Evolutionary conservation across 2,113 vertebrate genomes (phyloP).

Genomic region (Thryonomys swinderianus): DNA sequence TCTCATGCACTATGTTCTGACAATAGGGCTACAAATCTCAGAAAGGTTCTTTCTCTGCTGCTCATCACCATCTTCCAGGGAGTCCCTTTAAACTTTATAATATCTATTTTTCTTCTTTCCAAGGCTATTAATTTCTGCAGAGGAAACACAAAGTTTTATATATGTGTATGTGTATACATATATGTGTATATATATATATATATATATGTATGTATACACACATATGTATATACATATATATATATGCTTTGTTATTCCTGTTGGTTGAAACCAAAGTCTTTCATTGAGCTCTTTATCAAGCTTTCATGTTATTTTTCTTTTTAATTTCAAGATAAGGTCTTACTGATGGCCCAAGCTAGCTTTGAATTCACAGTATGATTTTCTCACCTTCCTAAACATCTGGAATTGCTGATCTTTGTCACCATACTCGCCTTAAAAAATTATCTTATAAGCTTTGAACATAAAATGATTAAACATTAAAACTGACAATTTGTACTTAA

Average conservation of each 20-base stretch:
- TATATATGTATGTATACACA: too few species aligned
- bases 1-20: too few species aligned
- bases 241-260: not conserved
- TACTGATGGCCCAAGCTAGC: not conserved
- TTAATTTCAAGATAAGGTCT: not conserved
- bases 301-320: not conserved
- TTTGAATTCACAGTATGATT: not conserved
- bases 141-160: too few species aligned
- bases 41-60: too few species aligned
- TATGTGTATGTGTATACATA: too few species aligned
- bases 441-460: not conserved
- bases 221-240: not conserved
- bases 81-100: too few species aligned
- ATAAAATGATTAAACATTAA: not conserved
- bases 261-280: not conserved
- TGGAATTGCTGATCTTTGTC: not conserved
- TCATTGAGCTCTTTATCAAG: not conserved
- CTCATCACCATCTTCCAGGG: too few species aligned
- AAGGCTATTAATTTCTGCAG: too few species aligned
- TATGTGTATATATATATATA: too few species aligned
- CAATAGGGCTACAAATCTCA: too few species aligned
- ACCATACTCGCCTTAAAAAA: not conserved
- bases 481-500: not conserved
- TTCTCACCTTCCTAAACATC: not conserved
- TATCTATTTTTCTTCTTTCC: too few species aligned